These are phyloP conservation scores for Drosophila busckii DNA, from an alignment of 1,140 invertebrate genomes.

Conservation along the genomic window DNA sequence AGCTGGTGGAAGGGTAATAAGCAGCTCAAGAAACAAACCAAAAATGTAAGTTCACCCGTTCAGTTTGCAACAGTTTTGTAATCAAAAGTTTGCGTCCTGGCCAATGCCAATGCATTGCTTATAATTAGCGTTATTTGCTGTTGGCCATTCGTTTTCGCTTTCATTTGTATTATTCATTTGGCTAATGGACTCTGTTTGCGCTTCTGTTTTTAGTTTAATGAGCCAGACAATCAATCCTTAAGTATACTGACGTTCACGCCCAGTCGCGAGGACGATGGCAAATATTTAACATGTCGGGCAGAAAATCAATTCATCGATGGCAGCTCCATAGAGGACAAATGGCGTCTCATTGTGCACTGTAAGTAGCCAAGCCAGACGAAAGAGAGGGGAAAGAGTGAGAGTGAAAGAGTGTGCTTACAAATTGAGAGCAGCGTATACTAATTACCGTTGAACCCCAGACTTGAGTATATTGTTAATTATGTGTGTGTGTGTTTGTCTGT, in stretches of 20 bases:
- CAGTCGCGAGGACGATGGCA: conserved; percentile 90
- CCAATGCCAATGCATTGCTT: conserved; percentile 16
- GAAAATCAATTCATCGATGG: conserved; percentile 91
- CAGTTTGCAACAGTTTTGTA: too few species aligned
- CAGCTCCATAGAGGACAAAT: conserved; percentile 90
- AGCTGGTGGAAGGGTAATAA: conserved; percentile 92
- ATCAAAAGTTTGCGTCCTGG: too few species aligned
- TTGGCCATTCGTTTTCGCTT: conserved; percentile 24
- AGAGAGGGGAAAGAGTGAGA: conserved; percentile 1
- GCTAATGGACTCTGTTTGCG: conserved; percentile 73
- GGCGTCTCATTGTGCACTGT: conserved; percentile 88
- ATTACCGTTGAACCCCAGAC: conserved; percentile 24
- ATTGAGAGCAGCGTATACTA: conserved; percentile 19
- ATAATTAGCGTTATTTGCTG: conserved; percentile 62
- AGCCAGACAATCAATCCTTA: conserved; percentile 90
- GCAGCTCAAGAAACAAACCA: conserved; percentile 87
- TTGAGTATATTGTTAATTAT: neutral
- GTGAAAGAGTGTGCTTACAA: neutral
- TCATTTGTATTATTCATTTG: conserved; percentile 69
- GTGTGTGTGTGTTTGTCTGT: conserved; percentile 2
- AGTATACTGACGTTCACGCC: conserved; percentile 90
- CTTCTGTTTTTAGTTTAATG: conserved; percentile 83
- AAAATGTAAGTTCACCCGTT: conserved; percentile 90
- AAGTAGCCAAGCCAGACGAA: conserved; percentile 78
- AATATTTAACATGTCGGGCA: conserved; percentile 91